Evolutionary conservation across 2,888 invertebrate species (phyloP).

Genomic region (Meghimatium bilineatum): DNA sequence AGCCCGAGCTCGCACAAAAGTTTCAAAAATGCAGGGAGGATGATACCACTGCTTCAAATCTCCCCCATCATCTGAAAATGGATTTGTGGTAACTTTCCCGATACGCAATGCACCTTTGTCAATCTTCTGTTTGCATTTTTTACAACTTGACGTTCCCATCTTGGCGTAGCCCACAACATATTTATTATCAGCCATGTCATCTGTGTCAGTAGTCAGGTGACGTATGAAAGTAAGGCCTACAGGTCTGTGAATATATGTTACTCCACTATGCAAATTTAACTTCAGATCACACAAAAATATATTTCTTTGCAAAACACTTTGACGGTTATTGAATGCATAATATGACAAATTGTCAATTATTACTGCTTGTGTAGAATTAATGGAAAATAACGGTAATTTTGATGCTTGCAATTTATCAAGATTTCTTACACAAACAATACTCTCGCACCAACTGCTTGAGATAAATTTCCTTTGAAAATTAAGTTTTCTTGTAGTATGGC

Average conservation of each 20-base stretch:
- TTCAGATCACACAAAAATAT: neutral
- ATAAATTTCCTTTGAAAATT: neutral
- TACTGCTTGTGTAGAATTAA: neutral
- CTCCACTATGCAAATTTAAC: neutral
- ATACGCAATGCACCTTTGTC: constrained; percentile 85
- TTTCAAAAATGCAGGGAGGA: constrained; percentile 87
- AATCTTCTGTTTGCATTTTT: constrained; percentile 90
- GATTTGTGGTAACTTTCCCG: constrained; percentile 87
- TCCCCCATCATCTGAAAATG: constrained; percentile 84
- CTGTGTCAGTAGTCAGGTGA: neutral
- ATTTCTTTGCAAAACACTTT: neutral
- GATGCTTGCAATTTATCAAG: neutral
- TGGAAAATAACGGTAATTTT: neutral
- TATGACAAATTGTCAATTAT: neutral
- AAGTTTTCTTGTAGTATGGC: neutral
- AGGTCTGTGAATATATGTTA: no score
- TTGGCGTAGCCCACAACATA: constrained; percentile 87
- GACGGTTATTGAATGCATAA: neutral
- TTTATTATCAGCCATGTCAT: constrained; percentile 75
- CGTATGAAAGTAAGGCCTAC: neutral
- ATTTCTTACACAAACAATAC: neutral
- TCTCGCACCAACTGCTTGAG: neutral
- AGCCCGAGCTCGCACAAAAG: constrained; percentile 86
- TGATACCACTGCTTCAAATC: constrained; percentile 92
- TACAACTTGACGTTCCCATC: constrained; percentile 88